These are phyloP conservation scores for Trichacis sp. DNA, from an alignment of 2,888 invertebrate species.

Conservation along the genomic window DNA sequence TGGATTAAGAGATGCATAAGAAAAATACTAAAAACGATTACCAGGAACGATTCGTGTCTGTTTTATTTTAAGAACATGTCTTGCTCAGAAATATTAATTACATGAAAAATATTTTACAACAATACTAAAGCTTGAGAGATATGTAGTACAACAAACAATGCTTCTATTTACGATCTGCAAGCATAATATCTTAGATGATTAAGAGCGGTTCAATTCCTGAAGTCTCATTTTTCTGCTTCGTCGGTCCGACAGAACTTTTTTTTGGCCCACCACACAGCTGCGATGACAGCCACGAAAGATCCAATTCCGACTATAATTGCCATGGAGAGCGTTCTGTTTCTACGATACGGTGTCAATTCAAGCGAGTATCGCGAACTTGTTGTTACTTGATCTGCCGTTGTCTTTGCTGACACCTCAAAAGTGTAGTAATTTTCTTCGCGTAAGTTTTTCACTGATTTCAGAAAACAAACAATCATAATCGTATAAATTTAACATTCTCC, in stretches of 20 bases:
- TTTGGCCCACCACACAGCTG: constrained; percentile 73
- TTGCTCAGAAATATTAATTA: no score
- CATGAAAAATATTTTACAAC: no score
- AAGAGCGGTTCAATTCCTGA: not conserved
- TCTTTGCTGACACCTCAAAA: constrained; percentile 80
- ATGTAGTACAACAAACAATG: no score
- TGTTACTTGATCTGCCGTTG: constrained; percentile 74
- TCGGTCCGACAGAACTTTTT: constrained; percentile 66
- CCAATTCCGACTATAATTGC: constrained; percentile 79
- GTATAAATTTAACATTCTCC: not conserved
- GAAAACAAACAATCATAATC: not conserved
- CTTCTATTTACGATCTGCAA: no score
- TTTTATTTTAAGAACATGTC: no score
- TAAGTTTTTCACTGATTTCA: constrained; percentile 73
- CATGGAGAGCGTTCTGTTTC: constrained; percentile 78
- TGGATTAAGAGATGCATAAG: no score
- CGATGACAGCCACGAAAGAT: constrained; percentile 76
- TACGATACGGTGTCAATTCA: constrained; percentile 78
- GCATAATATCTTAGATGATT: no score
- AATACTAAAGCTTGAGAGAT: no score
- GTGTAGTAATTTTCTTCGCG: constrained; percentile 81
- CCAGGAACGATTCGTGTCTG: no score
- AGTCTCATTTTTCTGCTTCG: constrained; percentile 49
- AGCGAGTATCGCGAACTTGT: constrained; percentile 75
- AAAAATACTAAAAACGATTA: no score